Conservation (phyloP, 1,140 invertebrate species). For the Brachionus rubens region DNA sequence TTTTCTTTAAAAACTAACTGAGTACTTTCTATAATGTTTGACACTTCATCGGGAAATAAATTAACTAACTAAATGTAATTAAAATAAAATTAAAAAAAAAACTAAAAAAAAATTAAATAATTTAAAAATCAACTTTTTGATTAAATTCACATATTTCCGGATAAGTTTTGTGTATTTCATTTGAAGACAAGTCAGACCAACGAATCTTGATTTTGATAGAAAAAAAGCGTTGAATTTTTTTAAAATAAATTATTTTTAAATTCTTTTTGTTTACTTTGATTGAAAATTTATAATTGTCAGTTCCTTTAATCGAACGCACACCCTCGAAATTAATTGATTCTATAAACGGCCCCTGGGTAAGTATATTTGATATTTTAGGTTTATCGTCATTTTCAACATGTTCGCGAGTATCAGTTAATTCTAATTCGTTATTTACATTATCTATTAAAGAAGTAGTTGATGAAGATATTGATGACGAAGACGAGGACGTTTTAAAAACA, state of each 20-base stretch:
- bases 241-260: constrained; percentile 31
- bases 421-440: not conserved
- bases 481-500: constrained; percentile 6
- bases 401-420: not conserved
- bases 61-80: not conserved
- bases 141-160: constrained; percentile 54
- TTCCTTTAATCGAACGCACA: constrained; percentile 31
- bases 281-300: constrained; percentile 36
- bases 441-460: not conserved
- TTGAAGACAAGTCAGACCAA: constrained; percentile 52
- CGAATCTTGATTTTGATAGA: constrained; percentile 51
- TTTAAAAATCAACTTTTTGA: constrained; percentile 48
- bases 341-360: not conserved
- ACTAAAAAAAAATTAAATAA: not conserved
- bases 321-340: constrained; percentile 45
- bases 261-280: constrained; percentile 45
- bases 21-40: not conserved
- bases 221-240: not conserved
- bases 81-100: not conserved
- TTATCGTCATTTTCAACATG: not conserved
- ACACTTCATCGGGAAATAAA: constrained; percentile 1
- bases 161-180: constrained; percentile 52
- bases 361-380: not conserved
- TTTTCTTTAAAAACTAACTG: constrained; percentile 26
- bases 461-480: constrained; percentile 7